Evolutionary conservation across 2,888 invertebrate genomes (phyloP).

Genomic region (Drosophila austrosaltans): DNA sequence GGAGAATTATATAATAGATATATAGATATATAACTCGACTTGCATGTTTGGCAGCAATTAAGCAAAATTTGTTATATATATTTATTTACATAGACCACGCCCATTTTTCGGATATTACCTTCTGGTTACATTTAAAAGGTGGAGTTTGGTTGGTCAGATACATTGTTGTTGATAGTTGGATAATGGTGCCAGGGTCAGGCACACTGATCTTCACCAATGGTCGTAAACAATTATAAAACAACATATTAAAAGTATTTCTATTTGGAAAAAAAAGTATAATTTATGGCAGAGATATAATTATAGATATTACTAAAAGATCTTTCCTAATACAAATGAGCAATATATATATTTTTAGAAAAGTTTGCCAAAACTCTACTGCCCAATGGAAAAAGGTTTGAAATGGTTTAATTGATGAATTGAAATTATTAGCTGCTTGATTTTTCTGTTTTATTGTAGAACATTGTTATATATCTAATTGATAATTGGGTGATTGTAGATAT

Average conservation of each 20-base stretch:
- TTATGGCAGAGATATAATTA: background rate
- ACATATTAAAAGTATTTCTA: background rate
- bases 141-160: conserved; percentile 32
- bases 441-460: background rate
- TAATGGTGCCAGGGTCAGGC: conserved; percentile 13
- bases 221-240: conserved; percentile 1
- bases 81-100: conserved; percentile 34
- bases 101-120: conserved; percentile 22
- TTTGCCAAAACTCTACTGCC: too few relatives aligned
- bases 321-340: too few relatives aligned
- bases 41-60: background rate
- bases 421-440: too few relatives aligned
- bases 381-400: too few relatives aligned
- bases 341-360: too few relatives aligned
- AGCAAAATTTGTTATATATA: conserved; percentile 9
- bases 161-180: conserved; percentile 29
- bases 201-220: background rate
- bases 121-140: conserved; percentile 49
- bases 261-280: background rate
- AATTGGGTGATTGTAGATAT: too few relatives aligned
- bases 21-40: background rate
- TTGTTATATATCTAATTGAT: background rate
- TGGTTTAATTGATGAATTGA: too few relatives aligned
- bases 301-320: background rate
- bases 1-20: background rate